Evolutionary conservation across 1,140 invertebrate genomes (phyloP).

Genomic region (Atta cephalotes): DNA sequence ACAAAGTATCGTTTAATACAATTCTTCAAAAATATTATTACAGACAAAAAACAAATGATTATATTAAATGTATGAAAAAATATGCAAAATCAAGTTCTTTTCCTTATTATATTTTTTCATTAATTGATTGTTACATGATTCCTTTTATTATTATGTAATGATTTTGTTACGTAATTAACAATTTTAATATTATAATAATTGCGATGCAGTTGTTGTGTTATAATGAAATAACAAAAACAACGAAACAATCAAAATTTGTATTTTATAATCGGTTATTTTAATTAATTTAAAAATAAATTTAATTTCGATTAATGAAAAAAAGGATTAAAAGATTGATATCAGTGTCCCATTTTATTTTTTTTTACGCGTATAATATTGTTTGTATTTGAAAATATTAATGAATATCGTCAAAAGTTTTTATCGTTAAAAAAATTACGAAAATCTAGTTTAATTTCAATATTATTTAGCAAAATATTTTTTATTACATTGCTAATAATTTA

Average conservation of each 20-base stretch:
- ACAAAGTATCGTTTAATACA: background rate
- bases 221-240: background rate
- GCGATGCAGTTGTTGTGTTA: background rate
- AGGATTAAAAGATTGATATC: background rate
- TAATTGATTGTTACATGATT: conserved; percentile 27
- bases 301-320: background rate
- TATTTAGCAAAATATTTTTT: background rate
- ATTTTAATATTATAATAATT: conserved; percentile 14
- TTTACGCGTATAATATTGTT: background rate
- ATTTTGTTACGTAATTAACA: conserved; percentile 10
- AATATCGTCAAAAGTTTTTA: background rate
- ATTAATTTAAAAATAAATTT: conserved; percentile 5
- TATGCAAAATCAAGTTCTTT: background rate
- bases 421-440: background rate
- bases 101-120: background rate
- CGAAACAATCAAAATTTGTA: background rate
- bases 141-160: background rate
- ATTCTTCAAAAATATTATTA: background rate
- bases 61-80: background rate
- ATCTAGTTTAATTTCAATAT: background rate
- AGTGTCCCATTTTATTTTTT: background rate
- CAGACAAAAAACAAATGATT: background rate
- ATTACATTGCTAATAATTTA: background rate
- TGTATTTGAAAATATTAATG: background rate
- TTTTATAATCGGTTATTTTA: background rate